These are phyloP conservation scores for Leptopilina drosophilae DNA, from an alignment of 2,888 invertebrate genomes.

Conservation along the genomic window DNA sequence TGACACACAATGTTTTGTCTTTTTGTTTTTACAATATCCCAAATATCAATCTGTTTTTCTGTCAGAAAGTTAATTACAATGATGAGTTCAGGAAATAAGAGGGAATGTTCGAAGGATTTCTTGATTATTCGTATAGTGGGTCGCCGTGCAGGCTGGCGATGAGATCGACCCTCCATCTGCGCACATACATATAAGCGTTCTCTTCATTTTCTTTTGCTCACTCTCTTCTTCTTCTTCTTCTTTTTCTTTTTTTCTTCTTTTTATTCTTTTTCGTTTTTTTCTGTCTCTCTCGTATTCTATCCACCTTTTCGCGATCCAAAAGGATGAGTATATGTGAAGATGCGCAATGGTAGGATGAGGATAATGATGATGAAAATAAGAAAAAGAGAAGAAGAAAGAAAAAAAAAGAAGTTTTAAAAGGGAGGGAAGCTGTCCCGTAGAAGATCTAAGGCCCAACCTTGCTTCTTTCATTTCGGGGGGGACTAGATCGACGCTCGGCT, in stretches of 20 bases:
- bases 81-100: conserved; percentile 44
- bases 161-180: conserved; percentile 60
- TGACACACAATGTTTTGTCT: background rate
- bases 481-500: conserved; percentile 62
- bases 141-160: conserved; percentile 71
- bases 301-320: conserved; percentile 1
- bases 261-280: conserved; percentile 49
- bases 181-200: conserved; percentile 44
- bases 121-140: conserved; percentile 69
- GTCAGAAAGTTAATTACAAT: conserved; percentile 24
- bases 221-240: conserved; percentile 48
- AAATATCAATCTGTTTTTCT: conserved; percentile 1
- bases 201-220: background rate
- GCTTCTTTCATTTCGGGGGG: conserved; percentile 57
- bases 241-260: background rate
- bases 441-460: conserved; percentile 70
- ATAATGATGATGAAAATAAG: conserved; percentile 20
- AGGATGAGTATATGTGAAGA: conserved; percentile 25
- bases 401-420: conserved; percentile 17
- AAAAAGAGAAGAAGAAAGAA: background rate
- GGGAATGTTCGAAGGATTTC: conserved; percentile 62
- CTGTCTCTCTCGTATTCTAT: conserved; percentile 36
- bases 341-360: conserved; percentile 26
- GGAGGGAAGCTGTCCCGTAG: conserved; percentile 59
- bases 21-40: background rate